These are phyloP conservation scores for Charadrius vociferus DNA, from an alignment of 2,113 vertebrate species.

Conservation along the genomic window DNA sequence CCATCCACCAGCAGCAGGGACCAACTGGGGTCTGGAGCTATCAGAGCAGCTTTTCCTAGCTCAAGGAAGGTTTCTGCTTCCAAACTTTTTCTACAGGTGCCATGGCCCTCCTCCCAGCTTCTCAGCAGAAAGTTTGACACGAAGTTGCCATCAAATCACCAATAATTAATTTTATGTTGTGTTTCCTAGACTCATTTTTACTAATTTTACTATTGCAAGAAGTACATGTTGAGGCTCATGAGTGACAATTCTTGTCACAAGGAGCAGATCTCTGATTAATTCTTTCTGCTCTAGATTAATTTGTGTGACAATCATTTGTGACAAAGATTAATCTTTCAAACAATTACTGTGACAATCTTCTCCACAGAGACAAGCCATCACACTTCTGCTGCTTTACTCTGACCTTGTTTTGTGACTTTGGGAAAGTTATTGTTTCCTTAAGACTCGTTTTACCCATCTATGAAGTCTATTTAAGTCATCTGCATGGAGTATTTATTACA, in stretches of 20 bases:
- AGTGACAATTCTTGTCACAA: conserved; percentile 52
- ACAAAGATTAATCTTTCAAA: conserved; percentile 60
- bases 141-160: background rate
- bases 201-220: background rate
- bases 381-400: background rate
- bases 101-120: background rate
- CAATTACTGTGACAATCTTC: conserved; percentile 24
- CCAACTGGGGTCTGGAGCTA: background rate
- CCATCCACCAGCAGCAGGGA: background rate
- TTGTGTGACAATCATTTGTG: conserved; percentile 42
- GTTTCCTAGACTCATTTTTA: background rate
- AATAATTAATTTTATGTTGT: conserved; percentile 5
- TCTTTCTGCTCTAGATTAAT: conserved; percentile 39
- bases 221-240: background rate
- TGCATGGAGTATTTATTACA: background rate
- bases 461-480: background rate
- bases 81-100: background rate
- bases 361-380: background rate
- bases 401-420: conserved; percentile 48
- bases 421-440: background rate
- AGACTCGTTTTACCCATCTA: background rate
- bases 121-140: background rate
- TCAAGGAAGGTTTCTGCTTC: background rate
- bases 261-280: conserved; percentile 37
- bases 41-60: background rate